Percentiles rank a stretch among this genome's conserved stretches.
Evolutionary conservation across 2,797 vertebrate genomes (phyloP).

Genomic region (Garrulus glandarius): DNA sequence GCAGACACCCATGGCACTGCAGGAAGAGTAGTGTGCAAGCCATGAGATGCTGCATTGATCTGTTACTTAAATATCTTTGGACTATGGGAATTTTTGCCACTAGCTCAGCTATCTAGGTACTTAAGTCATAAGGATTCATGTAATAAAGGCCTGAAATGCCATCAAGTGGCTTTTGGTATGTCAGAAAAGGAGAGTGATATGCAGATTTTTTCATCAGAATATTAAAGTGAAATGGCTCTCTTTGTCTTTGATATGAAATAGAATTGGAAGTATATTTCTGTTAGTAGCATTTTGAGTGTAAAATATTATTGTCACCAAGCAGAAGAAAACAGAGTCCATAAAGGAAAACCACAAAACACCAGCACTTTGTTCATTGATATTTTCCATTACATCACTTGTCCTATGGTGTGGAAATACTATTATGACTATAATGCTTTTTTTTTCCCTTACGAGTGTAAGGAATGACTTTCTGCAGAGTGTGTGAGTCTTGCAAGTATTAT

Average conservation of each 20-base stretch:
- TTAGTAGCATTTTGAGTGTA: neutral
- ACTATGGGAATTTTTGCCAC: neutral
- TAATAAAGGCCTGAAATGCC: neutral
- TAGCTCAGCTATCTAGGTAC: neutral
- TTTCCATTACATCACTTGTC: neutral
- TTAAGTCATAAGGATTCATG: neutral
- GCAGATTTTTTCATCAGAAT: neutral
- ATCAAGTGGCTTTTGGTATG: neutral
- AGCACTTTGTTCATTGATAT: neutral
- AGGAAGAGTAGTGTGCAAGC: neutral
- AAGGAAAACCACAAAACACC: neutral
- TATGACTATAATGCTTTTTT: neutral
- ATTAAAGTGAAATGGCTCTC: neutral
- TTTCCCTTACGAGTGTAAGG: neutral
- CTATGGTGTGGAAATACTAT: neutral
- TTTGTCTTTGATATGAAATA: neutral
- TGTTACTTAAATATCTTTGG: neutral
- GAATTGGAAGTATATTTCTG: neutral
- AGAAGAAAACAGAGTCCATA: neutral
- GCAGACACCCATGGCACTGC: neutral
- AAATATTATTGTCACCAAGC: neutral
- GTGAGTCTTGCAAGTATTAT: neutral
- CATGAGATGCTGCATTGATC: neutral
- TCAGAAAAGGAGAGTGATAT: neutral
- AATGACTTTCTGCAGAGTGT: neutral